Base-by-base conservation (phyloP, 1,140 invertebrate species). In the Drosophila navojoa region DNA sequence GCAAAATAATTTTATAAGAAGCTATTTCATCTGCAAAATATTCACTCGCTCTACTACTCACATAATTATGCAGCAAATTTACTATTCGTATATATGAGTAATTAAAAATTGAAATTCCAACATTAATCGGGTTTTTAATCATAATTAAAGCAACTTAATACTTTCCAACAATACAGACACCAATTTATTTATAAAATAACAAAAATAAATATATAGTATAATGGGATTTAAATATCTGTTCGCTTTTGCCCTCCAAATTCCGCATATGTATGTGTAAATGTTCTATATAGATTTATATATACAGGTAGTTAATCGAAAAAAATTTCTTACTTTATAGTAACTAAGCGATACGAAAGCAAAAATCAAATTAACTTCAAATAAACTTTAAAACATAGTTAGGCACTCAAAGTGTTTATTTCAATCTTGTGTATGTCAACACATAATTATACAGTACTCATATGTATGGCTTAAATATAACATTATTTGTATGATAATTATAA, bases 401-500 rank as follows among this genome's bases (percentile, higher is more conserved):
- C 80, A 84, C 80, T 84, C 45, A 74, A 85, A 85, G 81, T 85
- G 80, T 79, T 84, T 71, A 82, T 84, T 84, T 80, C 54, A 75
- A 84, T 57, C 60, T 72, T 87, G 68, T 73, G 67, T 70, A 72
- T 68, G 47, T 59, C 35, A 45, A 67, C 25, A 62, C 29, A 60
- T 35, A 44, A 67, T 73, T 16, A 62, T 25, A 66, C 32, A 52
- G 40, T 77, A 55, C 47, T 70, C 62, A 52, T 53, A 71, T 50
- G 38, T 63, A 49, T 32, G 59, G 19, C 42, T 44, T 64, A 50
- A 35, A 44, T 68, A 52, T 57, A 25, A 47, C 19, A 57, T 6
- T 29, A 27, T n/a, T n/a, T 47, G 44, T 29, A 59, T 32, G 16
- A 59, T 32, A 45, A 45, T 32, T 47, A 47, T 32, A 29, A 45